A percentile compares a stretch with the other conserved stretches of the same genome.
phyloP scores from a whole-genome alignment of 2,797 vertebrate genomes.

The Kryptopterus vitreolus region DNA sequence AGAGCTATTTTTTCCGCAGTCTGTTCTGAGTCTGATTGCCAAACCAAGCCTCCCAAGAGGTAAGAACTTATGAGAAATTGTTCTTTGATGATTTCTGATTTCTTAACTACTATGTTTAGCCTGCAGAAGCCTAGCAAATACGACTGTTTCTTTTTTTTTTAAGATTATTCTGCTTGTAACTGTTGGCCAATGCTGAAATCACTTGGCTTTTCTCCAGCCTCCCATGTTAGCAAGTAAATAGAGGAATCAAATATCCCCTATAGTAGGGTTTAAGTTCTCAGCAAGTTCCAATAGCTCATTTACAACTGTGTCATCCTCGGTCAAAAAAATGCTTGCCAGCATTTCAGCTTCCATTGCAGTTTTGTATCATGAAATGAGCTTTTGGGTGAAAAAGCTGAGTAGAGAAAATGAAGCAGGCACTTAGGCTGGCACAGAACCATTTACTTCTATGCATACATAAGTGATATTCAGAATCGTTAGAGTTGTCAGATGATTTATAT shows the following conservation, averaged over 20 bases:
- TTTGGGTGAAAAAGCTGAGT: not conserved
- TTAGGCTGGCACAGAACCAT: conserved; percentile 4
- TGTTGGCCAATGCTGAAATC: conserved; percentile 6
- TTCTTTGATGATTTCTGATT: not conserved
- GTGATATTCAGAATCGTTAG: conserved; percentile 15
- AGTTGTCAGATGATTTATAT: conserved; percentile 9
- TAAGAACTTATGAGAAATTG: conserved; percentile 10
- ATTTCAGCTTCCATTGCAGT: not conserved
- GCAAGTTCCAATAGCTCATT: not conserved
- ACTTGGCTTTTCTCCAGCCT: not conserved
- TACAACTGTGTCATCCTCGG: not conserved
- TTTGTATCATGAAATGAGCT: not conserved
- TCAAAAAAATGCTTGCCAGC: not conserved
- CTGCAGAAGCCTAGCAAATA: conserved; percentile 6
- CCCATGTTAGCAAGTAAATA: not conserved
- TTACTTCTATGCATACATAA: conserved; percentile 21
- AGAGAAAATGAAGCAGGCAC: not conserved
- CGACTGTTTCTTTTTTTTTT: not conserved
- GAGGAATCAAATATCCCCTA: conserved; percentile 17
- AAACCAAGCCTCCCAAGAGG: not conserved
- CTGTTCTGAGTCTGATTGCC: conserved; percentile 20
- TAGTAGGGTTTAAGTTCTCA: not conserved
- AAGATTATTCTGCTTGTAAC: conserved; percentile 15
- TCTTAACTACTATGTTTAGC: not conserved
- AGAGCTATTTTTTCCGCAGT: conserved; percentile 21